Evolutionary conservation across 1,140 invertebrate genomes (phyloP).

Genomic region (Drosophila albomicans): DNA sequence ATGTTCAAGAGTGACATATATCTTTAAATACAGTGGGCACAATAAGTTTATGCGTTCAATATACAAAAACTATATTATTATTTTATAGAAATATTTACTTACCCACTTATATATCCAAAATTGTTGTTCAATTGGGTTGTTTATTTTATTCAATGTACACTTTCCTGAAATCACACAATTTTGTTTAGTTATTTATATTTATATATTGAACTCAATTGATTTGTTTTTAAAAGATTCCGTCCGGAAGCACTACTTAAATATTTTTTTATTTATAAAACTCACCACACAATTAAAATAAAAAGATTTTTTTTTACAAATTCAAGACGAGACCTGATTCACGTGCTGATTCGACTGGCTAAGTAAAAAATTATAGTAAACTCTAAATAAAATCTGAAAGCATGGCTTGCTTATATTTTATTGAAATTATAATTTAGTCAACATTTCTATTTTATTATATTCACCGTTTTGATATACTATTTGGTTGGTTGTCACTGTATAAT

Average conservation of each 20-base stretch:
- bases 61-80: no score
- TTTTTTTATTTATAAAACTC: conserved; percentile 32
- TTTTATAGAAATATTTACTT: conserved; percentile 10
- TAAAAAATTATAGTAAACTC: background rate
- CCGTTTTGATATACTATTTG: background rate
- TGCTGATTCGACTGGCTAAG: conserved; percentile 50
- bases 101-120: conserved; percentile 28
- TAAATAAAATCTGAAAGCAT: conserved; percentile 13
- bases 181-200: conserved; percentile 11
- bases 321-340: conserved; percentile 52
- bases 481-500: background rate
- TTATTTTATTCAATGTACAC: conserved; percentile 4
- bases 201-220: background rate
- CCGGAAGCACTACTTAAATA: conserved; percentile 26
- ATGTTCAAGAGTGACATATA: background rate
- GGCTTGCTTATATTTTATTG: background rate
- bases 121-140: conserved; percentile 14
- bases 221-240: background rate
- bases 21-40: background rate
- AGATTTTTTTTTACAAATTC: conserved; percentile 47
- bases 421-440: background rate
- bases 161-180: conserved; percentile 26
- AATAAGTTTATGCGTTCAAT: background rate
- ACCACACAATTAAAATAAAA: conserved; percentile 42
- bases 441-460: background rate